Percentiles rank a stretch among this genome's conserved stretches.
Conservation (phyloP, 2,888 invertebrate species). For the Zaprionus lineosus region DNA sequence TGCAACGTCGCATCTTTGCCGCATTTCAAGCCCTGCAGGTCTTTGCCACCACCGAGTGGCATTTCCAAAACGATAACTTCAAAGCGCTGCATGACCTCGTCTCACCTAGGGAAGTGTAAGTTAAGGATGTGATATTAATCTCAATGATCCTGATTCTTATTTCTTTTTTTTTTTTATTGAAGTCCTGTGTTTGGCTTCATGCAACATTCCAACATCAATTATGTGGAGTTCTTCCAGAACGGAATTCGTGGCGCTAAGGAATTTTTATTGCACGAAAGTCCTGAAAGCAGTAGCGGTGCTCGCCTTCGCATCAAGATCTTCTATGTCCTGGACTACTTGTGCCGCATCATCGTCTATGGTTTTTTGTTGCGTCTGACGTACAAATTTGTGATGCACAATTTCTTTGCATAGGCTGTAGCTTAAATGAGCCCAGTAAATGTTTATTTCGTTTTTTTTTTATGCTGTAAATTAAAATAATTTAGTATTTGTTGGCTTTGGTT, state of each 20-base stretch:
- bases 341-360: slow-evolving; percentile 57
- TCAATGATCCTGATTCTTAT: neutral
- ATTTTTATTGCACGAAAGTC: slow-evolving; percentile 78
- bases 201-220: slow-evolving; percentile 66
- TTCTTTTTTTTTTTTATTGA: slow-evolving; percentile 1
- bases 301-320: slow-evolving; percentile 67
- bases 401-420: slow-evolving; percentile 13
- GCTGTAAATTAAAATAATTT: slow-evolving; percentile 3
- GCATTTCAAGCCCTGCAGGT: slow-evolving; percentile 89
- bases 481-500: slow-evolving; percentile 25
- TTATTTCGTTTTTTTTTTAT: slow-evolving; percentile 23
- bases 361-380: slow-evolving; percentile 51
- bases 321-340: slow-evolving; percentile 56
- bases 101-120: slow-evolving; percentile 51
- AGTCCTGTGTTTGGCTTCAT: slow-evolving; percentile 64
- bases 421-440: too few relatives aligned
- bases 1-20: slow-evolving; percentile 91
- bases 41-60: slow-evolving; percentile 91
- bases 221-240: slow-evolving; percentile 70
- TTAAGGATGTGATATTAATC: neutral
- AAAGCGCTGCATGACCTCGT: slow-evolving; percentile 51
- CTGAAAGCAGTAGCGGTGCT: slow-evolving; percentile 62
- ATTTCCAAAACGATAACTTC: slow-evolving; percentile 86
- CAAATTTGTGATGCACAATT: slow-evolving; percentile 29
- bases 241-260: slow-evolving; percentile 79